A percentile compares a stretch with the other conserved stretches of the same genome.
phyloP scores from a whole-genome alignment of 2,888 invertebrate genomes.

The Corbicula japonica region DNA sequence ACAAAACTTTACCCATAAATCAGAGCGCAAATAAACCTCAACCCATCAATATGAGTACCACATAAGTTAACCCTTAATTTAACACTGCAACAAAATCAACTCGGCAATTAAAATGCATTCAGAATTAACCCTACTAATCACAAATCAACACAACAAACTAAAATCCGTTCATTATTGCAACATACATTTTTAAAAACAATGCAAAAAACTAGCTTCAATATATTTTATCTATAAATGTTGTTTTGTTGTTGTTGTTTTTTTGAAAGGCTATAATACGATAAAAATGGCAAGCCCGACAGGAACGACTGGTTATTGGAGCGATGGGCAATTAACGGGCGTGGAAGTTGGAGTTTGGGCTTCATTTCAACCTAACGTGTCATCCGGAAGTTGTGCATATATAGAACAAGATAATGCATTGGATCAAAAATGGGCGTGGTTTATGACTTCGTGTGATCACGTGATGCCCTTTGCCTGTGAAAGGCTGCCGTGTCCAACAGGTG shows the following conservation, averaged over 20 bases:
- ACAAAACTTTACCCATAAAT: too few species aligned
- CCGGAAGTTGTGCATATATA: constrained; percentile 69
- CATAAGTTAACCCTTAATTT: too few species aligned
- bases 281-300: constrained; percentile 26
- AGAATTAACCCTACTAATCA: too few species aligned
- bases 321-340: constrained; percentile 60
- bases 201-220: background rate
- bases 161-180: too few species aligned
- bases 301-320: constrained; percentile 70
- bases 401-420: constrained; percentile 15
- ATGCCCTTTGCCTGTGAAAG: constrained; percentile 71
- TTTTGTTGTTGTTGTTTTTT: background rate
- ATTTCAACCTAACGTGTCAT: constrained; percentile 59
- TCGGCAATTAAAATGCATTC: too few species aligned
- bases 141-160: too few species aligned
- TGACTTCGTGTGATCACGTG: constrained; percentile 68
- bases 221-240: background rate
- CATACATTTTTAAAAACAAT: background rate
- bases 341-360: constrained; percentile 77
- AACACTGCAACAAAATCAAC: too few species aligned
- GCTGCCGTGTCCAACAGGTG: constrained; percentile 72
- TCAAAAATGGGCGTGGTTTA: constrained; percentile 61
- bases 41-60: too few species aligned
- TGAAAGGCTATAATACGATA: constrained; percentile 63
- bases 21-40: too few species aligned